Conservation (phyloP, 2,888 invertebrate genomes). For the Lithosia quadra region DNA sequence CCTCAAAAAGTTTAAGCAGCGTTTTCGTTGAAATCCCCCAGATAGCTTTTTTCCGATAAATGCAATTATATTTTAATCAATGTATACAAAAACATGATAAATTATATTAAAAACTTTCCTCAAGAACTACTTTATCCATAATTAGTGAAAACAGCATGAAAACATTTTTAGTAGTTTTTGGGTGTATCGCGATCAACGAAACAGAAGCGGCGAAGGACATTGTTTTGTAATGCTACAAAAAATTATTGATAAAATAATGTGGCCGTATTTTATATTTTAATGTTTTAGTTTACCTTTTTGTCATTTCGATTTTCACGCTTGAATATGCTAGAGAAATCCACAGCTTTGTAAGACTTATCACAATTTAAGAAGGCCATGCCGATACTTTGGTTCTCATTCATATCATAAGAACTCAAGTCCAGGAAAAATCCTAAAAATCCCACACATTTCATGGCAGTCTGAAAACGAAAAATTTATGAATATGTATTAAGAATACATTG, state of each 20-base stretch:
- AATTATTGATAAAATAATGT: not conserved
- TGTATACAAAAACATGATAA: no score
- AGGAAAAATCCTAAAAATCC: conserved; percentile 39
- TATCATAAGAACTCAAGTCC: conserved; percentile 56
- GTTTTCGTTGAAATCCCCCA: no score
- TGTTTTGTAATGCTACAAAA: not conserved
- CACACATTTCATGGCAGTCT: conserved; percentile 57
- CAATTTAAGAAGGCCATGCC: conserved; percentile 54
- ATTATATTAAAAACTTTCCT: no score
- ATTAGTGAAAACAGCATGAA: no score
- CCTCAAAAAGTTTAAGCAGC: no score
- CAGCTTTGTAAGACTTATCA: conserved; percentile 44
- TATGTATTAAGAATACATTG: no score
- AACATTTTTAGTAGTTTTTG: no score
- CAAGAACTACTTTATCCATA: no score
- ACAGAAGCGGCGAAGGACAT: no score
- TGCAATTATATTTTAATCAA: no score
- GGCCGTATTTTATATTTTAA: not conserved
- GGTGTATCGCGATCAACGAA: no score
- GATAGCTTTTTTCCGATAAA: no score
- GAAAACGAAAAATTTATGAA: conserved; percentile 19
- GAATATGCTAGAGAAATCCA: conserved; percentile 57
- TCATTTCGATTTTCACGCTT: conserved; percentile 43
- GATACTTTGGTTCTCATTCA: conserved; percentile 50
- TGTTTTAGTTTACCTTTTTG: conserved; percentile 62